Percentiles rank a stretch among this genome's conserved stretches.
Conservation (phyloP, 1,140 invertebrate species). For the Telenomus remus region DNA sequence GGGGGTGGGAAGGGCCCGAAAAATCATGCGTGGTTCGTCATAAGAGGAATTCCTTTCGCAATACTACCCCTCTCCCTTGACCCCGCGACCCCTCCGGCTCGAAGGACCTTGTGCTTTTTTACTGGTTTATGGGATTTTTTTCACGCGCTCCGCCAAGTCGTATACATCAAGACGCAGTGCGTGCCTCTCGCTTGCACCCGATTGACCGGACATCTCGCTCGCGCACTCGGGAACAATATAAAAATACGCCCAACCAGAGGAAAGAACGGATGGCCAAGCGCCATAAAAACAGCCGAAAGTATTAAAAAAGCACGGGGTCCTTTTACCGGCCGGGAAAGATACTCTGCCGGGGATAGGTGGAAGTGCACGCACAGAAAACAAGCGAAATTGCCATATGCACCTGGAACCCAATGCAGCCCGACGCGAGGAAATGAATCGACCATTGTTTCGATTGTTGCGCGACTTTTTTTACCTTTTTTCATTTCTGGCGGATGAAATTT, state of each 20-base stretch:
- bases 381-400: conserved; percentile 56
- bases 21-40: conserved; percentile 74
- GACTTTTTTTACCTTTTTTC: conserved; percentile 34
- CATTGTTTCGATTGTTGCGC: conserved; percentile 54
- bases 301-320: conserved; percentile 71
- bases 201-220: conserved; percentile 33
- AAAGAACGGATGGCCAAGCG: conserved; percentile 68
- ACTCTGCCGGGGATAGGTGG: conserved; percentile 40
- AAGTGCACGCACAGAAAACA: conserved; percentile 44
- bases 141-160: conserved; percentile 71
- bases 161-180: conserved; percentile 67
- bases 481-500: conserved; percentile 30
- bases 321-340: conserved; percentile 64
- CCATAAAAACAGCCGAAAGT: conserved; percentile 75
- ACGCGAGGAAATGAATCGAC: conserved; percentile 49
- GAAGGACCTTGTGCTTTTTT: conserved; percentile 71
- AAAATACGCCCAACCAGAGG: conserved; percentile 38
- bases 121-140: conserved; percentile 76
- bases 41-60: conserved; percentile 73
- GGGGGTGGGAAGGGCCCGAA: conserved; percentile 60
- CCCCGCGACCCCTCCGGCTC: conserved; percentile 55
- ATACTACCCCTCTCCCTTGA: conserved; percentile 52
- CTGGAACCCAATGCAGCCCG: conserved; percentile 48
- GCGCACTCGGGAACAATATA: conserved; percentile 41
- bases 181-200: conserved; percentile 41